Evolutionary conservation across 1,140 invertebrate species (phyloP).

Genomic region (Neotoxoptera formosana): DNA sequence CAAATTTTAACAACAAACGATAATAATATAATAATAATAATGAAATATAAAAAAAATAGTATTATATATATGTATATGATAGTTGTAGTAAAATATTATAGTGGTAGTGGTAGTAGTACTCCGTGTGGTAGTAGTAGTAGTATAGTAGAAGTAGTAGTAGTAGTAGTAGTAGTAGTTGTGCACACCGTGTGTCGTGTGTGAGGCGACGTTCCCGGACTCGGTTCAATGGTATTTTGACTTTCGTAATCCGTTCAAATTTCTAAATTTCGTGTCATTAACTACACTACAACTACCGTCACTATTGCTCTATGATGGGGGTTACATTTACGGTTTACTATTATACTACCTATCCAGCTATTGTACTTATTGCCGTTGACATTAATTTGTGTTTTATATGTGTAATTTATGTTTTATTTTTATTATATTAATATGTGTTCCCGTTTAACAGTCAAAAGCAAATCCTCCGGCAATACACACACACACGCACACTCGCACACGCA

Average conservation of each 20-base stretch:
- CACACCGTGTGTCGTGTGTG: neutral
- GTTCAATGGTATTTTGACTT: neutral
- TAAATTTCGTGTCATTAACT: neutral
- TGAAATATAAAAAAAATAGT: neutral
- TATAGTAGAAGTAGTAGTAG: slow-evolving; percentile 2
- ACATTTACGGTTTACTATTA: neutral
- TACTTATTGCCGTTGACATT: neutral
- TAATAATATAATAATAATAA: slow-evolving; percentile 17
- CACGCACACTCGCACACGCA: neutral
- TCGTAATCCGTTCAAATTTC: neutral
- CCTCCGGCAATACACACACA: neutral
- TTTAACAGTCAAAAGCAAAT: neutral
- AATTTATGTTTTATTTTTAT: slow-evolving; percentile 14
- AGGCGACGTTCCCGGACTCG: neutral
- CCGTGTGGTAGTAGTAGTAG: slow-evolving; percentile 9
- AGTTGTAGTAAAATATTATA: neutral
- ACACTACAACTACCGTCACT: neutral
- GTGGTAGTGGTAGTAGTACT: neutral
- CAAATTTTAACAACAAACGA: slow-evolving; percentile 11
- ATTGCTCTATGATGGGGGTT: neutral
- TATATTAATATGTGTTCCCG: neutral
- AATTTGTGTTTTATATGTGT: neutral
- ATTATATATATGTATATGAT: neutral
- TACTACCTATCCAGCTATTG: neutral
- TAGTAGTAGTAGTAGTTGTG: neutral